Base-by-base conservation (phyloP, 2,888 invertebrate genomes). In the Meteorus cinctellus region DNA sequence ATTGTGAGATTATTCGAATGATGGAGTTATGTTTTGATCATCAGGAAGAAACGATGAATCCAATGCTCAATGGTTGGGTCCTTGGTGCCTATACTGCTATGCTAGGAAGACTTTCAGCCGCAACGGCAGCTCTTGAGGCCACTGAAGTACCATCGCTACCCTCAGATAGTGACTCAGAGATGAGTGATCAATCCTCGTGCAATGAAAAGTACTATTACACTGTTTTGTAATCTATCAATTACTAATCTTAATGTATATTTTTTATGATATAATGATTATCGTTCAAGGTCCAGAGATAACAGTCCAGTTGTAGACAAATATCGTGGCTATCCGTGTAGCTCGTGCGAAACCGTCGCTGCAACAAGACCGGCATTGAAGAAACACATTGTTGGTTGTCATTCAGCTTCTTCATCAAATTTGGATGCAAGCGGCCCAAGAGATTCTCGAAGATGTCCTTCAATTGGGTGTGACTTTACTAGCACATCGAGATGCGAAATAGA, bases 401-500 rank as follows among this genome's bases (percentile, higher is more conserved):
- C 88, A 45, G 79, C 81, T n/a, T 79, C 84, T 12, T 75, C 84
- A 4, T 78, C 82, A 16, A 80, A 80, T 48, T 78, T 81, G 19
- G 86, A 86, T 62, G 72, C 73, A 48, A 80, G 82, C 10, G 85
- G 85, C 74, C 78, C 84, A 16, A 80, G 82, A 8, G 84, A 86
- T 77, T 78, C 84, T 16, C 84, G 85, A 84, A 87, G 80, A 80
- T 89, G 84, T 86, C 90, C 86, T 71, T 85, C 85, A 71, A 80
- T 86, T 24, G 87, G 88, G 45, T 88, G 87, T 78, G 87, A 88
- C 67, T 91, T 90, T 78, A 84, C 86, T 19, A 90, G 90, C 70
- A 86, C 78, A 68, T 87, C 89, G 77, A 84, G 90, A 69, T 90
- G 90, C 80, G 89, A 90, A 77, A 84, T 90, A 84, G 90, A 91